Evolutionary conservation across 2,113 vertebrate genomes (phyloP), one percentile per base, ranked within the genome.

Genomic region (Bolborhynchus lineola): DNA sequence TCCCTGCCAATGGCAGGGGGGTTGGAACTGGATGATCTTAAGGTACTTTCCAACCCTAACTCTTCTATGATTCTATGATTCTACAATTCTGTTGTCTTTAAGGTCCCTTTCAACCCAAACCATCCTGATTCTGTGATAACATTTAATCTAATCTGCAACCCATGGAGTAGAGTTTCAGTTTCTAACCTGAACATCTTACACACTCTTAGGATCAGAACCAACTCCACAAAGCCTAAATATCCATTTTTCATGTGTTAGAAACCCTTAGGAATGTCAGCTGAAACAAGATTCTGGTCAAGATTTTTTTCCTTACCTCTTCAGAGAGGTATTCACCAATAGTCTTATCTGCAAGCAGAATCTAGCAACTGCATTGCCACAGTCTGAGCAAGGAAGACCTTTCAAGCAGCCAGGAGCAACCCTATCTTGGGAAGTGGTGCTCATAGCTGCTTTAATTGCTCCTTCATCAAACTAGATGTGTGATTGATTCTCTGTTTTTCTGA

Each of bases 181-280:
- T 71, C 31, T 77, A 60, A 68, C 19, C 10, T 63, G 37, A 11
- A n/a, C 16, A 20, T 55, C 41, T 31, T 82, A 79, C 28, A 63
- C 44, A 79, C n/a, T 7, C 11, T 8, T 15, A 39, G 17, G n/a
- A 31, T 47, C 42, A 64, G 49, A 85, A 57, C 3, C 50, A 71
- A 35, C 2, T 6, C 17, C 4, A 20, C 6, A 59, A 52, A 68
- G 9, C 29, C 82, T 53, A 77, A 49, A 44, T 67, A 44, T 21
- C 35, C 41, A 59, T 6, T 0, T 0, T 42, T 11, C 33, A 46
- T 53, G 4, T 5, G 5, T 86, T 19, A 60, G 33, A 74, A 8
- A 76, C 21, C 26, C 26, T 60, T 88, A 35, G 33, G 20, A 67
- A 64, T 17, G 6, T 42, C 62, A 72, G 26, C 18, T 74, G 24